Conservation (phyloP, 2,888 invertebrate genomes). For the Luperina testacea region DNA sequence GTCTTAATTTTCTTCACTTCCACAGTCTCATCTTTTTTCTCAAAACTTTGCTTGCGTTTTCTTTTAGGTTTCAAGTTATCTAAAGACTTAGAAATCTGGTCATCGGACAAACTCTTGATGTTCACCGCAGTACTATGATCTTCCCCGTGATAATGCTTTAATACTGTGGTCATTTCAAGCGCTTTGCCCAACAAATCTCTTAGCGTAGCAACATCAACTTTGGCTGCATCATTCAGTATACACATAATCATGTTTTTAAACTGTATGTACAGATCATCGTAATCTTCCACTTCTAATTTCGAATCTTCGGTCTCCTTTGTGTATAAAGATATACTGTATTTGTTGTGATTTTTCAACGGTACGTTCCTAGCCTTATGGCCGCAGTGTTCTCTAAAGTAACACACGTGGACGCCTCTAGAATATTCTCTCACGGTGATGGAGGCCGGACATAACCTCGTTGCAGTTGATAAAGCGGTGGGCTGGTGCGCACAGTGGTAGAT, state of each 20-base stretch:
- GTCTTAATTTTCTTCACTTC: slow-evolving; percentile 25
- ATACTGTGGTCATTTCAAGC: slow-evolving; percentile 74
- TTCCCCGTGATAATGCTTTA: slow-evolving; percentile 68
- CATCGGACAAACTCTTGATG: slow-evolving; percentile 68
- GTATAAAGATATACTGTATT: slow-evolving; percentile 70
- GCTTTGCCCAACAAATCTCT: slow-evolving; percentile 75
- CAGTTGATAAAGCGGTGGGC: slow-evolving; percentile 8
- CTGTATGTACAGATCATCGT: slow-evolving; percentile 72
- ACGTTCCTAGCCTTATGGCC: slow-evolving; percentile 64
- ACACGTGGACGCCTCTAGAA: slow-evolving; percentile 75
- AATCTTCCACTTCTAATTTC: slow-evolving; percentile 31
- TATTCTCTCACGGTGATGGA: slow-evolving; percentile 71
- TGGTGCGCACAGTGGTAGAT: slow-evolving; percentile 74
- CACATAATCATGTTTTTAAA: slow-evolving; percentile 76
- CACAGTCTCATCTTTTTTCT: slow-evolving; percentile 29
- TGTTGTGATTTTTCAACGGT: slow-evolving; percentile 66
- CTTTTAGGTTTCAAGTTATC: slow-evolving; percentile 24
- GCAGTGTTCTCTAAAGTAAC: slow-evolving; percentile 75
- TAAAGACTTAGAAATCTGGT: slow-evolving; percentile 36
- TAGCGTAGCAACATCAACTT: slow-evolving; percentile 68
- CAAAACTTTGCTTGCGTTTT: slow-evolving; percentile 52
- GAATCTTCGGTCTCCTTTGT: slow-evolving; percentile 62
- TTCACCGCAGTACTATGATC: slow-evolving; percentile 59
- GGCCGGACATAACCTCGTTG: slow-evolving; percentile 75
- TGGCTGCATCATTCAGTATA: slow-evolving; percentile 72